phyloP scores from a whole-genome alignment of 1,140 invertebrate species.

The Rhagoletis pomonella region DNA sequence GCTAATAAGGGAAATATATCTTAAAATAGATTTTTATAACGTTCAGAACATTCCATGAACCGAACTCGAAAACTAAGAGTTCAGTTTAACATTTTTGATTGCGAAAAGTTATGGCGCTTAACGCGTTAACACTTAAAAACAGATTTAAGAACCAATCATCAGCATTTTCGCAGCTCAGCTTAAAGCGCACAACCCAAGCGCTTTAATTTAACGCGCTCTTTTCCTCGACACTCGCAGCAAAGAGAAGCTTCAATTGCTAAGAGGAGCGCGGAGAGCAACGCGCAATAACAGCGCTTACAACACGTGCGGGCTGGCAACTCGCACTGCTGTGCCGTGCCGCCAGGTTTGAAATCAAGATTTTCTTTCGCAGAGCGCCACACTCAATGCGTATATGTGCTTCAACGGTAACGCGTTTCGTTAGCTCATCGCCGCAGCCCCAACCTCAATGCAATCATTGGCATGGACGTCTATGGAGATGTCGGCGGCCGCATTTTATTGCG shows the following conservation, averaged over 20 bases:
- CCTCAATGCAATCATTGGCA: constrained; percentile 8
- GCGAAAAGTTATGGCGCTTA: neutral
- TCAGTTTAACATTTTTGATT: neutral
- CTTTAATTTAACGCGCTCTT: too few relatives aligned
- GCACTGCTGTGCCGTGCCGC: neutral
- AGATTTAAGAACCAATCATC: neutral
- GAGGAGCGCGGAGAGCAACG: neutral
- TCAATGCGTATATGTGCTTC: neutral
- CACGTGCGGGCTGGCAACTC: neutral
- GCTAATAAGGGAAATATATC: too few relatives aligned
- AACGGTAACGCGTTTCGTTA: neutral
- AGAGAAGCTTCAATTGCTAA: neutral
- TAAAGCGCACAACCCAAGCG: too few relatives aligned
- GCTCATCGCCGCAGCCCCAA: constrained; percentile 1
- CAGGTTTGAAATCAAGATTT: neutral
- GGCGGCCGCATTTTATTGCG: constrained; percentile 1
- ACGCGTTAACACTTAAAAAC: neutral
- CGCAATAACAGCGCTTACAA: neutral
- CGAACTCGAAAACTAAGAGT: too few relatives aligned
- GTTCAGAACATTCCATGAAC: too few relatives aligned
- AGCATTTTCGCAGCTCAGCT: neutral
- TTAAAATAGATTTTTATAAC: too few relatives aligned
- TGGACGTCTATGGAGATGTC: neutral
- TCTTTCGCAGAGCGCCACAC: neutral
- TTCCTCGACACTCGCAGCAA: too few relatives aligned